phyloP scores from a whole-genome alignment of 1,140 invertebrate species.

The Sarcophaga peregrina region DNA sequence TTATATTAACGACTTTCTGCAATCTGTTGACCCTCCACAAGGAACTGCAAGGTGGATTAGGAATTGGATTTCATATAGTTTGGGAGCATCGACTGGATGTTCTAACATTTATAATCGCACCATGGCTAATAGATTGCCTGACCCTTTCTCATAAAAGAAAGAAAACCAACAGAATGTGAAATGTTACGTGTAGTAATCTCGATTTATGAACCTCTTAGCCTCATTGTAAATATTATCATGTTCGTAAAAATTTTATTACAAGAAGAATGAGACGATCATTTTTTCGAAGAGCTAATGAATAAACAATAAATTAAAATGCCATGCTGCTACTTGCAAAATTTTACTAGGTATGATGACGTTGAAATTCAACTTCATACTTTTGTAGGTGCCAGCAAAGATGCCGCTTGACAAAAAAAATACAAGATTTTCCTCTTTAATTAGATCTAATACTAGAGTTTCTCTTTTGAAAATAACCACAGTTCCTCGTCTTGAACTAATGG shows the following conservation, averaged over 20 bases:
- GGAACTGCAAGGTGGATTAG: constrained; percentile 43
- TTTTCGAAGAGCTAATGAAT: constrained; percentile 29
- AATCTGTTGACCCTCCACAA: constrained; percentile 47
- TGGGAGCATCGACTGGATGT: not conserved
- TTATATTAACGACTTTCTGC: constrained; percentile 48
- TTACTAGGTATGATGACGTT: not conserved
- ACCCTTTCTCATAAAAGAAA: not conserved
- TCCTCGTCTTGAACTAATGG: not conserved
- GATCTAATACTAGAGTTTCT: not conserved
- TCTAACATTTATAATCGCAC: constrained; percentile 25
- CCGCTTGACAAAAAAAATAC: not conserved
- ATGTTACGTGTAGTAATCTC: constrained; percentile 26
- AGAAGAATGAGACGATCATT: constrained; percentile 60
- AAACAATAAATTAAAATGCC: not conserved
- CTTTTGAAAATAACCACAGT: not conserved
- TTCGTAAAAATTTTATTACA: constrained; percentile 63
- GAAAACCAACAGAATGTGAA: constrained; percentile 27
- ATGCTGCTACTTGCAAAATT: constrained; percentile 6
- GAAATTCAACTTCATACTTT: constrained; percentile 1
- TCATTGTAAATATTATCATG: constrained; percentile 56
- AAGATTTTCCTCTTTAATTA: not conserved
- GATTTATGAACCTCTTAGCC: constrained; percentile 22
- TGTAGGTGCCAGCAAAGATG: not conserved
- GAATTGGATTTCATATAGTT: not conserved
- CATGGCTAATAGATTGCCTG: not conserved